Conservation (phyloP, 2,888 invertebrate species). For the Lutraria lutraria region DNA sequence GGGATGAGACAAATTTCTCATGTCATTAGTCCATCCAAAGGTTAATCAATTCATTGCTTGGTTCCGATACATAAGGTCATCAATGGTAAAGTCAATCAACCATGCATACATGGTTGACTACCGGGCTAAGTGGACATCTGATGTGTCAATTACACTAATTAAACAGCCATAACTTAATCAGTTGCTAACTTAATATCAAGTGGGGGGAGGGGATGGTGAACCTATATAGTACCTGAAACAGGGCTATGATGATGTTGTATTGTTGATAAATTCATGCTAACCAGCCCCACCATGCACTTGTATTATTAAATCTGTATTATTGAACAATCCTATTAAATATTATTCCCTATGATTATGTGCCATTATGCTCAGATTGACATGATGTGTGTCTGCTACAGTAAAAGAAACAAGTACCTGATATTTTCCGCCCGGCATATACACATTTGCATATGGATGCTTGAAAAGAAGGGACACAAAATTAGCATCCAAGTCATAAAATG, state of each 20-base stretch:
- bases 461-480: constrained; percentile 60
- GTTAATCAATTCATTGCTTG: too few relatives aligned
- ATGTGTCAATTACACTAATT: too few relatives aligned
- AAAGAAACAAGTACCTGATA: constrained; percentile 55
- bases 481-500: constrained; percentile 45
- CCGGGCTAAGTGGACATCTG: too few relatives aligned
- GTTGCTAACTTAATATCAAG: too few relatives aligned
- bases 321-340: constrained; percentile 8
- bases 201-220: too few relatives aligned
- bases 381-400: neutral
- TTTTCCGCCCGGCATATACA: constrained; percentile 64
- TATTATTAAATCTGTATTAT: constrained; percentile 10
- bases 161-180: too few relatives aligned
- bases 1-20: too few relatives aligned
- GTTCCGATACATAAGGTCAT: too few relatives aligned
- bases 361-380: constrained; percentile 7
- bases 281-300: neutral
- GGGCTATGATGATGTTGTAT: neutral
- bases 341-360: neutral
- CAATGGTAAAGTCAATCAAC: too few relatives aligned
- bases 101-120: too few relatives aligned
- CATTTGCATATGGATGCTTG: constrained; percentile 71
- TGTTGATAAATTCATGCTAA: neutral
- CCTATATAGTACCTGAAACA: too few relatives aligned
- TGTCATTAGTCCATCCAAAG: too few relatives aligned